Evolutionary conservation across 2,113 vertebrate species (phyloP).

Genomic region (Grammomys surdaster): DNA sequence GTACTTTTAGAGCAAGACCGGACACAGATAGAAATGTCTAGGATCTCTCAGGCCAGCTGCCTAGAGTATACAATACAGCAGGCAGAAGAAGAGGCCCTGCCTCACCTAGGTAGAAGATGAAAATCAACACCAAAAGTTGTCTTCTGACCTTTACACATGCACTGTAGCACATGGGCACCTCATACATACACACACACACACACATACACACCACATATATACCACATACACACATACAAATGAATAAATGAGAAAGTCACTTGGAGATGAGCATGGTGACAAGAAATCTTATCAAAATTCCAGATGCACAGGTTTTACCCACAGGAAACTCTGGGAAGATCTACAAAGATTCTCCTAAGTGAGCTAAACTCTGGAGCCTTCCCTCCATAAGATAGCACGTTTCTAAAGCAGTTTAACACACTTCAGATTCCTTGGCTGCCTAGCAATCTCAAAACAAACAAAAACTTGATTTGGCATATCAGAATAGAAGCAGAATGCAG

Average conservation of each 20-base stretch:
- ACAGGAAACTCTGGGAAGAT: neutral
- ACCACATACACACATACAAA: neutral
- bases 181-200: neutral
- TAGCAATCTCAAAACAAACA: constrained; percentile 43
- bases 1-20: neutral
- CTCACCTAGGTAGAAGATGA: neutral
- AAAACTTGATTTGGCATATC: neutral
- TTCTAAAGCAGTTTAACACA: neutral
- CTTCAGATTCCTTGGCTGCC: neutral
- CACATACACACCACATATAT: neutral
- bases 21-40: neutral
- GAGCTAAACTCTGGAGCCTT: neutral
- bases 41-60: neutral
- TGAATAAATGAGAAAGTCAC: neutral
- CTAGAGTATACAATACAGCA: neutral
- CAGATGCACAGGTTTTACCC: neutral
- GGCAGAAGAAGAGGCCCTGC: neutral
- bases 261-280: neutral
- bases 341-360: neutral
- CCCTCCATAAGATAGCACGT: neutral
- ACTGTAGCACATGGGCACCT: neutral
- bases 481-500: neutral
- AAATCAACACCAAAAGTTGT: neutral
- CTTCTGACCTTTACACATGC: neutral
- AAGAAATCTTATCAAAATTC: constrained; percentile 10